Evolutionary conservation across 2,113 vertebrate species (phyloP).

Genomic region (Cervus canadensis): DNA sequence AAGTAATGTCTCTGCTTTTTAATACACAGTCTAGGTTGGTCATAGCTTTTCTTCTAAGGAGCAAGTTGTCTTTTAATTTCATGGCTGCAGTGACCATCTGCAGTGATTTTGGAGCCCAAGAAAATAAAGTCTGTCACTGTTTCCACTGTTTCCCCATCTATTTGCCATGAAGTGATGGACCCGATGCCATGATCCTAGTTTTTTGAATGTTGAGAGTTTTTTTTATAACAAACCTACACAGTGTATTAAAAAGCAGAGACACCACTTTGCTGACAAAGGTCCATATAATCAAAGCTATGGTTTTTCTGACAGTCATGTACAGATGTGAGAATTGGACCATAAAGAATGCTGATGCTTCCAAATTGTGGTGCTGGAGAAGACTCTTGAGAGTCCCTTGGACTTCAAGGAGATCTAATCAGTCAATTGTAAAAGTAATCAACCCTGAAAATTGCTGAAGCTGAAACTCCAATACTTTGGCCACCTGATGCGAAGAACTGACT

Average conservation of each 20-base stretch:
- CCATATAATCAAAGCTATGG: background rate
- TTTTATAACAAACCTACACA: background rate
- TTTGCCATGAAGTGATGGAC: background rate
- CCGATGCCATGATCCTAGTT: background rate
- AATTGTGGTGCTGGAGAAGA: background rate
- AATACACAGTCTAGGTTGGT: background rate
- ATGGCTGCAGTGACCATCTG: background rate
- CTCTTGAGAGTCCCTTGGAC: background rate
- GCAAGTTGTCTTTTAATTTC: background rate
- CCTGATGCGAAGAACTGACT: background rate
- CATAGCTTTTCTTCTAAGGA: background rate
- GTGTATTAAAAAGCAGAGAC: background rate
- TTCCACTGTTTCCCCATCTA: background rate
- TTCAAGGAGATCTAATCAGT: background rate
- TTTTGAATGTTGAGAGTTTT: background rate
- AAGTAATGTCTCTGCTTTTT: background rate
- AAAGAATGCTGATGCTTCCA: background rate
- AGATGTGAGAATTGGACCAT: background rate
- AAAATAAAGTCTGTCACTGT: background rate
- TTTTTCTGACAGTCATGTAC: background rate
- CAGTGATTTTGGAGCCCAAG: background rate
- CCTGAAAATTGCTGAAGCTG: background rate
- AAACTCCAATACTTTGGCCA: background rate
- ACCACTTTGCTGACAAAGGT: background rate
- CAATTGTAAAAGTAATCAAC: background rate